phyloP scores from a whole-genome alignment of 2,797 vertebrate genomes.

The Phyllotis vaccarum region DNA sequence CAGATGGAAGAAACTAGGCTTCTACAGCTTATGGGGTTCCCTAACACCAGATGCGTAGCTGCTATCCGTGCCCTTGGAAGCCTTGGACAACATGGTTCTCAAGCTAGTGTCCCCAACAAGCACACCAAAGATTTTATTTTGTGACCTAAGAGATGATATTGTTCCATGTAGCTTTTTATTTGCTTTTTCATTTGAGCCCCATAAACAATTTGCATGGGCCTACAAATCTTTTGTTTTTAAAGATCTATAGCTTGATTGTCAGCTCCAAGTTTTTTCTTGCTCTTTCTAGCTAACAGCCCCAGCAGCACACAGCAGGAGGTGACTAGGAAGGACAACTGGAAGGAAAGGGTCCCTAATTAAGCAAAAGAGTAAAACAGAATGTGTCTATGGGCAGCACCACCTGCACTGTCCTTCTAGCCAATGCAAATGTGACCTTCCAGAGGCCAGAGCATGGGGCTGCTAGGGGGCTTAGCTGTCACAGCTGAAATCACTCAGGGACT shows the following conservation, averaged over 20 bases:
- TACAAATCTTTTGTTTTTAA: background rate
- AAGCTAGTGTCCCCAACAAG: background rate
- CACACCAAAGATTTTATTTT: background rate
- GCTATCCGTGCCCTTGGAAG: background rate
- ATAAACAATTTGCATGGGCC: background rate
- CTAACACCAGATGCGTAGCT: background rate
- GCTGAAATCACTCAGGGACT: slow-evolving; percentile 55
- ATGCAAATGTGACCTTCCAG: slow-evolving; percentile 83
- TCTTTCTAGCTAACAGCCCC: slow-evolving; percentile 42
- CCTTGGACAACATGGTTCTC: background rate
- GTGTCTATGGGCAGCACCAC: slow-evolving; percentile 56
- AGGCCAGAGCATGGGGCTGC: slow-evolving; percentile 1
- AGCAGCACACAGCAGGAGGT: slow-evolving; percentile 64
- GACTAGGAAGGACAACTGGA: slow-evolving; percentile 58
- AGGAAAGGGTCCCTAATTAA: slow-evolving; percentile 75
- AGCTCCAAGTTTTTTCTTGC: background rate
- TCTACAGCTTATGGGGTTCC: background rate
- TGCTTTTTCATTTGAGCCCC: background rate
- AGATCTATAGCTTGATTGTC: background rate
- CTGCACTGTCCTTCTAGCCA: slow-evolving; percentile 69
- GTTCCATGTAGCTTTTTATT: background rate
- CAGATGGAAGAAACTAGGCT: background rate
- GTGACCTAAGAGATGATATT: slow-evolving; percentile 15
- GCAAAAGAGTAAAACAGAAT: slow-evolving; percentile 54
- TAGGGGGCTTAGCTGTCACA: slow-evolving; percentile 49